These are phyloP conservation scores for Megamerina dolium DNA, from an alignment of 2,888 invertebrate species.

Conservation along the genomic window DNA sequence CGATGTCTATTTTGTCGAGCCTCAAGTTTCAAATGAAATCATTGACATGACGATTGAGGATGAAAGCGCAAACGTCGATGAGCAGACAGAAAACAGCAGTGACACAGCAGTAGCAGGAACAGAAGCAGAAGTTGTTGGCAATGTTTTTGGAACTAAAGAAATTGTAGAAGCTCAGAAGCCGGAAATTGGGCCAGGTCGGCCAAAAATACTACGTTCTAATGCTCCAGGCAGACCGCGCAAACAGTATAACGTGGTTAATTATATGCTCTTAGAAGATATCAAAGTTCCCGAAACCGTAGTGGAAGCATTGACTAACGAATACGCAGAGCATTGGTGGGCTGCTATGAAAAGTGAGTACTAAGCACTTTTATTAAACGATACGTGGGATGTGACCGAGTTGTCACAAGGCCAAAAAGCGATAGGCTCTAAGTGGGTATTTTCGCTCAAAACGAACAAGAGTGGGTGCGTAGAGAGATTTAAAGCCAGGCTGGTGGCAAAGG, in stretches of 20 bases:
- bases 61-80: not conserved
- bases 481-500: too few relatives aligned
- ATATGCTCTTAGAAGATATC: conserved; percentile 5
- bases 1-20: conserved; percentile 6
- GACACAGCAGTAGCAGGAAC: not conserved
- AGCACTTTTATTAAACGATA: conserved; percentile 13
- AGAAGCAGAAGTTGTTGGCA: not conserved
- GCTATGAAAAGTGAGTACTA: conserved; percentile 19
- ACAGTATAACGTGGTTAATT: conserved; percentile 13
- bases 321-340: conserved; percentile 10
- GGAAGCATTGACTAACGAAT: conserved; percentile 17
- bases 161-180: not conserved
- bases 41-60: conserved; percentile 1
- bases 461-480: too few relatives aligned
- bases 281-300: conserved; percentile 12
- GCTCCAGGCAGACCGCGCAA: conserved; percentile 16
- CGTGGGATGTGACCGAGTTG: conserved; percentile 13
- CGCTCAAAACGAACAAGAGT: too few relatives aligned
- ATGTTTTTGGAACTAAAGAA: too few relatives aligned
- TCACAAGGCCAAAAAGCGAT: conserved; percentile 8
- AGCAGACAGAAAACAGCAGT: not conserved
- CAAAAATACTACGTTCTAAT: conserved; percentile 9
- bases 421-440: too few relatives aligned
- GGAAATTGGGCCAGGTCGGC: conserved; percentile 11
- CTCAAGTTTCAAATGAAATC: conserved; percentile 9